A percentile compares a stretch with the other conserved stretches of the same genome.
phyloP scores from a whole-genome alignment of 2,113 vertebrate species.

The Labeo catla region DNA sequence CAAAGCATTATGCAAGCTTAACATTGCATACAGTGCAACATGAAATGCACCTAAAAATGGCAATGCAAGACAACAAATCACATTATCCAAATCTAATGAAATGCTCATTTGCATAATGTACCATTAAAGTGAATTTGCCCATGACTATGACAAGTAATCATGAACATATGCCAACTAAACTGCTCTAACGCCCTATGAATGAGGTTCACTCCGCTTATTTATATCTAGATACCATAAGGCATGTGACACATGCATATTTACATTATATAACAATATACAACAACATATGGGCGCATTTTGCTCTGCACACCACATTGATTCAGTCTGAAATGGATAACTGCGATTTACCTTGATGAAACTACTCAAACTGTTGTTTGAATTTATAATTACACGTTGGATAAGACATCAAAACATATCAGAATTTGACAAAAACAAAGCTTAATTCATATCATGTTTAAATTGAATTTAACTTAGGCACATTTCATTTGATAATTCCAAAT shows the following conservation, averaged over 20 bases:
- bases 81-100: background rate
- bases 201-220: background rate
- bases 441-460: background rate
- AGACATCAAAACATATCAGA: background rate
- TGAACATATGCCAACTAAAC: background rate
- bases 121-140: background rate
- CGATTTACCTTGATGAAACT: background rate
- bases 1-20: background rate
- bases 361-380: background rate
- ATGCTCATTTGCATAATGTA: background rate
- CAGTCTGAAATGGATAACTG: background rate
- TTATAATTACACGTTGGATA: background rate
- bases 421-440: background rate
- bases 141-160: background rate
- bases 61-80: background rate
- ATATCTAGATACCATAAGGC: background rate
- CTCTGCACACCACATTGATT: background rate
- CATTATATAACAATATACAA: background rate
- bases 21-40: background rate
- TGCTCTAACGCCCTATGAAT: background rate
- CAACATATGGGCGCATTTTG: background rate
- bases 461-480: too few relatives aligned
- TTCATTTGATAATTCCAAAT: background rate
- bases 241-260: background rate
- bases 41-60: background rate